Evolutionary conservation across 2,888 invertebrate species (phyloP).

Genomic region (Conus canariensis): DNA sequence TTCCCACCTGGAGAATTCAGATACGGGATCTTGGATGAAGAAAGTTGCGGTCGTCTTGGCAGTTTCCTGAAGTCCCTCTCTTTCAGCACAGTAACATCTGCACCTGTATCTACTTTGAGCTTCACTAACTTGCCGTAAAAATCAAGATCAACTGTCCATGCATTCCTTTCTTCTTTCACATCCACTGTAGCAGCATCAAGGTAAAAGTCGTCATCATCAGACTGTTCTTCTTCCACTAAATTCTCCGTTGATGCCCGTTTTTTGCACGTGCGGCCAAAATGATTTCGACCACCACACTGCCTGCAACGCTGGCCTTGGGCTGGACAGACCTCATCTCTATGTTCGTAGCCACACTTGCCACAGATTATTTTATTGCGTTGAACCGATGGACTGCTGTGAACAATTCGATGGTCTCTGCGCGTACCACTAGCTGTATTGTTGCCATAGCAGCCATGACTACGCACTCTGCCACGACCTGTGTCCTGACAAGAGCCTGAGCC

Average conservation of each 20-base stretch:
- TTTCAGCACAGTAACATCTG: background rate
- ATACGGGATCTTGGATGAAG: background rate
- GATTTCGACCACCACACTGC: too few species aligned
- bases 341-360: too few species aligned
- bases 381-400: too few species aligned
- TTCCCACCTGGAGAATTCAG: background rate
- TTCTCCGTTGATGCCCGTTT: background rate
- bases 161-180: slow-evolving; percentile 13
- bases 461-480: too few species aligned
- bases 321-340: too few species aligned
- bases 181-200: slow-evolving; percentile 18
- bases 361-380: too few species aligned
- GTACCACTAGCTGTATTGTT: too few species aligned
- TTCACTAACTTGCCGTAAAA: slow-evolving; percentile 7
- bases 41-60: background rate
- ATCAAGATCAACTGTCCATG: slow-evolving; percentile 13
- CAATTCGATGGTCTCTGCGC: too few species aligned
- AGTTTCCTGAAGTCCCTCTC: background rate
- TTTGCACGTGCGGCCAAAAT: too few species aligned
- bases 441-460: too few species aligned
- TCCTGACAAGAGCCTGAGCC: too few species aligned
- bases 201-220: background rate
- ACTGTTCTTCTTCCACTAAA: background rate
- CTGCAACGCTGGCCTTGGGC: too few species aligned
- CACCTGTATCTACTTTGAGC: background rate